These are phyloP conservation scores for Cirrhinus mrigala DNA, from an alignment of 2,797 vertebrate species.

Conservation along the genomic window DNA sequence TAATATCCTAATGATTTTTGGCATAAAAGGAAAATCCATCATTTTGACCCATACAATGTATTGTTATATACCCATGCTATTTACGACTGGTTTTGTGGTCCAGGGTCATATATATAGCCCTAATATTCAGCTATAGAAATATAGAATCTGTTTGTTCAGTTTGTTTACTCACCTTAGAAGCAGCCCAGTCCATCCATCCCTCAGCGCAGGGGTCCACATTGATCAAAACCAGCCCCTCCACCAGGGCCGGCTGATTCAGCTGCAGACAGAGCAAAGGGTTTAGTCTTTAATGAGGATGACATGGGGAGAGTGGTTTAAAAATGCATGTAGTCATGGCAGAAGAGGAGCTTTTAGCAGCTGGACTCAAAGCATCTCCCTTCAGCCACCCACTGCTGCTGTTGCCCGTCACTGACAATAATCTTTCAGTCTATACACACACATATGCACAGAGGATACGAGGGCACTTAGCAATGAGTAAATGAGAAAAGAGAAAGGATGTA, in stretches of 20 bases:
- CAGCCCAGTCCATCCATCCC: conserved; percentile 99
- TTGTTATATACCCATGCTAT: too few relatives aligned
- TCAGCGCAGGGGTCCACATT: conserved; percentile 95
- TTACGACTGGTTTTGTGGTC: too few relatives aligned
- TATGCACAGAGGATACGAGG: background rate
- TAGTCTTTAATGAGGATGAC: conserved; percentile 43
- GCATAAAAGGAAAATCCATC: too few relatives aligned
- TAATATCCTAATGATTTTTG: too few relatives aligned
- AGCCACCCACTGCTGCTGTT: background rate
- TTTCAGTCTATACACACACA: conserved; percentile 3
- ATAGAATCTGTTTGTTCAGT: background rate
- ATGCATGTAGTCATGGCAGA: conserved; percentile 12
- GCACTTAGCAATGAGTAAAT: background rate
- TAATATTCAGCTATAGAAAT: background rate
- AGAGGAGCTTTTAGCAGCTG: conserved; percentile 15
- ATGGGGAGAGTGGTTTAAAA: conserved; percentile 35
- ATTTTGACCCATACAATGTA: too few relatives aligned
- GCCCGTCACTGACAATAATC: conserved; percentile 28
- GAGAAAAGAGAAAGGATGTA: background rate
- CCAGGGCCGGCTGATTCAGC: conserved; percentile 89
- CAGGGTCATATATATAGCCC: too few relatives aligned
- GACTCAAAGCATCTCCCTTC: conserved; percentile 28
- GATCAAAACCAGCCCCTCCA: conserved; percentile 94
- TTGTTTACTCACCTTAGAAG: conserved; percentile 85
- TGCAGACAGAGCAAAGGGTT: conserved; percentile 64